Conservation (phyloP, 2,113 vertebrate genomes). For the crab-eating macaque (Macaca fascicularis) region DNA sequence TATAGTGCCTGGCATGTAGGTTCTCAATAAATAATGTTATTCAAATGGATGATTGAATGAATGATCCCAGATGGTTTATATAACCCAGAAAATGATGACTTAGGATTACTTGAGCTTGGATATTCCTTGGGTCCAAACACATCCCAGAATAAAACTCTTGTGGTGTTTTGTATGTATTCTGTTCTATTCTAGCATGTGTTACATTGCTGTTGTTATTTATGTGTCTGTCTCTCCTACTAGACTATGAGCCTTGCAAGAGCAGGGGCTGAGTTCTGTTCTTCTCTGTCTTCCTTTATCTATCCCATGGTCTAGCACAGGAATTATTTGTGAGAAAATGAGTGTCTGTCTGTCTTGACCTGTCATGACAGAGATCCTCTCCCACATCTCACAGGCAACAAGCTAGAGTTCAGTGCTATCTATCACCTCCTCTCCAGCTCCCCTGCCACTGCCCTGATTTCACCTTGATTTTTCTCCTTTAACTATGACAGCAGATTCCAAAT, state of each 20-base stretch:
- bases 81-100: neutral
- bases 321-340: neutral
- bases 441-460: neutral
- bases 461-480: neutral
- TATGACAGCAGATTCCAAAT: neutral
- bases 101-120: neutral
- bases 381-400: neutral
- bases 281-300: neutral
- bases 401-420: neutral
- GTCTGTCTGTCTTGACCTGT: neutral
- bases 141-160: neutral
- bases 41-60: neutral
- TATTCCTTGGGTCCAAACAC: neutral
- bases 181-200: neutral
- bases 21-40: neutral
- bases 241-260: neutral
- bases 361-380: too few relatives aligned
- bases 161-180: neutral
- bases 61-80: neutral
- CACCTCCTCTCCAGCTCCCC: neutral
- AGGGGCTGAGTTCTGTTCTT: neutral
- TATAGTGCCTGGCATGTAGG: neutral
- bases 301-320: neutral
- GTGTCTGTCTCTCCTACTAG: neutral
- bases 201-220: neutral